phyloP scores from a whole-genome alignment of 2,888 invertebrate species.

The Acleris emargana region DNA sequence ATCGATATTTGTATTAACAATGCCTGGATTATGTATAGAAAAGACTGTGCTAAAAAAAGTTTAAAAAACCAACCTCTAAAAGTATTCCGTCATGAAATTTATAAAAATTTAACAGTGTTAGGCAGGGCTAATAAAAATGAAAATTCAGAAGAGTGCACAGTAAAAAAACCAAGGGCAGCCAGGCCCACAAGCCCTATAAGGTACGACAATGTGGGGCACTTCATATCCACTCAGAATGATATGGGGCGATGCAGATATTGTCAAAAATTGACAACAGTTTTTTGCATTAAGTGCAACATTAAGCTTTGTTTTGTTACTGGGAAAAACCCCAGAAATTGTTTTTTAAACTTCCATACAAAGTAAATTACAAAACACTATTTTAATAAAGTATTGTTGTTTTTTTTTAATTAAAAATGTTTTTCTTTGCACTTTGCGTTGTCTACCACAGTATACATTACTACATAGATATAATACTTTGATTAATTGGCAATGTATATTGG shows the following conservation, averaged over 20 bases:
- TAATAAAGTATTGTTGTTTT: background rate
- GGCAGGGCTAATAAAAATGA: background rate
- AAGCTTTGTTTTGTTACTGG: conserved; percentile 29
- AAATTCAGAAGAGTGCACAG: background rate
- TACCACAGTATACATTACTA: background rate
- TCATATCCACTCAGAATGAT: conserved; percentile 13
- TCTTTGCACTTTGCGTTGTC: conserved; percentile 3
- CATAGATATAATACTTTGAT: background rate
- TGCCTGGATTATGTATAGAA: conserved; percentile 15
- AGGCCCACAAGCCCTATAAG: conserved; percentile 8
- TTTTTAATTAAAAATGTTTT: background rate
- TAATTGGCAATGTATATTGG: conserved; percentile 20
- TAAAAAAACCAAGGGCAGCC: conserved; percentile 9
- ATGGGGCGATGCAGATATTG: conserved; percentile 16
- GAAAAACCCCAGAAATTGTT: conserved; percentile 27
- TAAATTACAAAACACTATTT: background rate
- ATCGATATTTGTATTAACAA: conserved; percentile 34
- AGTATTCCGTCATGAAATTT: background rate
- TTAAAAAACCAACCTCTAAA: background rate
- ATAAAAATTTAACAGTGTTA: background rate
- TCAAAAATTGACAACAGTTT: conserved; percentile 17
- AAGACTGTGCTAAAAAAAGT: background rate
- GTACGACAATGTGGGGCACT: conserved; percentile 17
- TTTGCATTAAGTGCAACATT: conserved; percentile 27
- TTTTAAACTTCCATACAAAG: conserved; percentile 16